A percentile compares a stretch with the other conserved stretches of the same genome.
Evolutionary conservation across 1,140 invertebrate species (phyloP).

Genomic region (Grapholita molesta): DNA sequence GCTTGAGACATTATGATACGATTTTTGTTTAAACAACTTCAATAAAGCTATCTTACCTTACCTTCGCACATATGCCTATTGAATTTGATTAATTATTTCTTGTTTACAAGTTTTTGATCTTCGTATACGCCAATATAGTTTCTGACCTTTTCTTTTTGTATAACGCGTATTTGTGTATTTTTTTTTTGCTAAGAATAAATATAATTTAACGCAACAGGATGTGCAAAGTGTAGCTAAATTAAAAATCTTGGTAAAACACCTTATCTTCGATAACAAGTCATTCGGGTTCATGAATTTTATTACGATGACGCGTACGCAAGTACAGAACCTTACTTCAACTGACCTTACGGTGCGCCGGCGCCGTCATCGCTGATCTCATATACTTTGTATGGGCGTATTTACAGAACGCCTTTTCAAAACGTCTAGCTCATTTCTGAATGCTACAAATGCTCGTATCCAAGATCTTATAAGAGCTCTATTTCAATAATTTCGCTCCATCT

Average conservation of each 20-base stretch:
- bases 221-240: slow-evolving; percentile 2
- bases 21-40: too few species aligned
- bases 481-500: too few species aligned
- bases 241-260: background rate
- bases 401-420: background rate
- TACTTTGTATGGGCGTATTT: slow-evolving; percentile 1
- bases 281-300: slow-evolving; percentile 8
- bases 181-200: background rate
- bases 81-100: too few species aligned
- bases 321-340: background rate
- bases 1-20: background rate
- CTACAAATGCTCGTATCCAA: too few species aligned
- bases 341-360: background rate
- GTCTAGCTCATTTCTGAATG: background rate
- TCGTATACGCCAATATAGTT: too few species aligned
- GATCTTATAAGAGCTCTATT: too few species aligned
- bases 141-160: too few species aligned
- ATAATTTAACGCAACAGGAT: background rate
- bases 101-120: too few species aligned
- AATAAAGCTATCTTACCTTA: too few species aligned
- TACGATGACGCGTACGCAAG: background rate
- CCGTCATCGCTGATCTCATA: slow-evolving; percentile 15
- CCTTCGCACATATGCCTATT: too few species aligned
- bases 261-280: slow-evolving; percentile 1
- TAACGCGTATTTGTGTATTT: too few species aligned